phyloP scores from a whole-genome alignment of 1,140 invertebrate species.

The Cataglyphis hispanica region DNA sequence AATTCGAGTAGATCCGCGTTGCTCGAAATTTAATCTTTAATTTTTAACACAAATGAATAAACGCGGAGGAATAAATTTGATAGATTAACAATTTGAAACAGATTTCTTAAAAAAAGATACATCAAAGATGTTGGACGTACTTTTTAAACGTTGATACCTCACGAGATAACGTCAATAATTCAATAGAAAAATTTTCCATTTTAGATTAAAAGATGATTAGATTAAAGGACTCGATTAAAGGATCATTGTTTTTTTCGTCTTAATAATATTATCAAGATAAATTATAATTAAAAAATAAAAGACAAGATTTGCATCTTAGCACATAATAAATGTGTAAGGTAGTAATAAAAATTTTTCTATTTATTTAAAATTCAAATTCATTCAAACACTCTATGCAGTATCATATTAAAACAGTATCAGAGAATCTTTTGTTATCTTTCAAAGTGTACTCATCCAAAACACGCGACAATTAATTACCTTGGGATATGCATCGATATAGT shows the following conservation, averaged over 20 bases:
- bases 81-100: neutral
- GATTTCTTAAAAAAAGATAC: neutral
- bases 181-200: neutral
- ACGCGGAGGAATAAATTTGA: neutral
- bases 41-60: conserved; percentile 16
- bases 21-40: neutral
- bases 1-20: neutral
- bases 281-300: neutral
- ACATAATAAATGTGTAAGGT: neutral
- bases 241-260: neutral
- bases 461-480: conserved; percentile 27
- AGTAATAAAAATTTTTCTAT: neutral
- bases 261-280: neutral
- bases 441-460: neutral
- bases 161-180: neutral
- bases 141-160: neutral
- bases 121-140: neutral
- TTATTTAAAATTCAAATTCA: neutral
- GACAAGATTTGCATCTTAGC: neutral
- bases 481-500: conserved; percentile 14
- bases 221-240: no score
- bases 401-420: neutral
- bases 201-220: neutral
- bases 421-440: conserved; percentile 23
- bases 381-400: neutral